A percentile compares a stretch with the other conserved stretches of the same genome.
Evolutionary conservation across 1,140 invertebrate species (phyloP).

Genomic region (Lamellibrachia luymesi): DNA sequence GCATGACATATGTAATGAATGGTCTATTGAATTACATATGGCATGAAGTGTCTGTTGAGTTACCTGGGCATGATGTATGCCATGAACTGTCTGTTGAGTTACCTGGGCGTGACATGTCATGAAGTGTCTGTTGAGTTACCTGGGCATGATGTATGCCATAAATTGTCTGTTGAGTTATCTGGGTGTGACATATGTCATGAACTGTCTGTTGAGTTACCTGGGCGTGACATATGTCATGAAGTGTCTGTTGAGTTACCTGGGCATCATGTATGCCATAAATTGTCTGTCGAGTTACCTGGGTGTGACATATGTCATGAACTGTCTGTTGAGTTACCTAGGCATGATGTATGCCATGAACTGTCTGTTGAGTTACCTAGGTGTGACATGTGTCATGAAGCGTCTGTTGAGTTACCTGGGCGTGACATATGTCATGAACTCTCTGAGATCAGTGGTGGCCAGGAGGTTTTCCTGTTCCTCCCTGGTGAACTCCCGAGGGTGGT

Average conservation of each 20-base stretch:
- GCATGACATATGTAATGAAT: too few relatives aligned
- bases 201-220: not conserved
- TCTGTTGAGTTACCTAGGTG: too few relatives aligned
- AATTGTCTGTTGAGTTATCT: not conserved
- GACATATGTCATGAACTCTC: constrained; percentile 41
- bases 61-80: not conserved
- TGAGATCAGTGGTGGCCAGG: constrained; percentile 36
- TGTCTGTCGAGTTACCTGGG: not conserved
- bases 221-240: not conserved
- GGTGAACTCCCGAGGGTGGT: constrained; percentile 48
- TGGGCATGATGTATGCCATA: not conserved
- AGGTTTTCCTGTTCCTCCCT: constrained; percentile 44
- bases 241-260: too few relatives aligned
- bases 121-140: not conserved
- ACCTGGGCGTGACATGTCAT: not conserved
- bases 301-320: not conserved
- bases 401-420: constrained; percentile 38
- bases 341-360: too few relatives aligned
- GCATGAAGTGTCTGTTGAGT: too few relatives aligned
- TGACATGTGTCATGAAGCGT: too few relatives aligned
- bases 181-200: not conserved
- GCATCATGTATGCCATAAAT: too few relatives aligned
- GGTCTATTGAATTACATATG: too few relatives aligned
- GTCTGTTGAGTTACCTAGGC: too few relatives aligned
- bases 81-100: not conserved